Evolutionary conservation across 1,140 invertebrate species (phyloP).

Genomic region (Drosophila equinoxialis): DNA sequence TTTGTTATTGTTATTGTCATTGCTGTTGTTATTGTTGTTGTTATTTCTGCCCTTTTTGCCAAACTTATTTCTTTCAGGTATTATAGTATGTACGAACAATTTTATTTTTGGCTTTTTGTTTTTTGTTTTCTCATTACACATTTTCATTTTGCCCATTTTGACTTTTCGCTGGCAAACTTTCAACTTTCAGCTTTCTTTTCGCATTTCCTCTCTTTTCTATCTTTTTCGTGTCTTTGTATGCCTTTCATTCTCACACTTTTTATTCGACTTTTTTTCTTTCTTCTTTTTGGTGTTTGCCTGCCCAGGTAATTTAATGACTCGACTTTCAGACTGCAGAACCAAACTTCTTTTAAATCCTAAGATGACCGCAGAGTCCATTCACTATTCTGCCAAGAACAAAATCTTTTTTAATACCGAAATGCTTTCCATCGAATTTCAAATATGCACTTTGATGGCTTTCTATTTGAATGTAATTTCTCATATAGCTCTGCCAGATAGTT

Average conservation of each 20-base stretch:
- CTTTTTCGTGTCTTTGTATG: slow-evolving; percentile 1
- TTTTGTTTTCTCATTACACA: slow-evolving; percentile 70
- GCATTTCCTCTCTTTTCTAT: slow-evolving; percentile 5
- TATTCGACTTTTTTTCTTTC: background rate
- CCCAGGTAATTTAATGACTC: slow-evolving; percentile 75
- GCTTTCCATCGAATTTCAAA: no score
- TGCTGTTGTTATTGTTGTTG: slow-evolving; percentile 35
- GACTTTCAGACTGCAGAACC: slow-evolving; percentile 26
- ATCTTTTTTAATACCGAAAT: background rate
- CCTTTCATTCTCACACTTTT: background rate
- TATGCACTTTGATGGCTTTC: no score
- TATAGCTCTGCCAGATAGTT: no score
- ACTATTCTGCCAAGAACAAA: background rate
- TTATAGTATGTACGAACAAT: background rate
- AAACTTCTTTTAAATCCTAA: background rate
- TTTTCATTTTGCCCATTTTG: slow-evolving; percentile 48
- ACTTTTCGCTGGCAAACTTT: slow-evolving; percentile 49
- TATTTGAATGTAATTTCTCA: no score
- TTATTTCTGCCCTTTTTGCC: slow-evolving; percentile 24
- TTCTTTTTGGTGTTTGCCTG: slow-evolving; percentile 18
- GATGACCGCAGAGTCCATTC: background rate
- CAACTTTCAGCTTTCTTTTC: slow-evolving; percentile 25
- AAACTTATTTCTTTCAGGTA: slow-evolving; percentile 38
- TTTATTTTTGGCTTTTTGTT: slow-evolving; percentile 35
- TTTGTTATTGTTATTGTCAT: slow-evolving; percentile 55